Base-by-base conservation (phyloP, 2,113 vertebrate genomes). In the Callospermophilus lateralis region DNA sequence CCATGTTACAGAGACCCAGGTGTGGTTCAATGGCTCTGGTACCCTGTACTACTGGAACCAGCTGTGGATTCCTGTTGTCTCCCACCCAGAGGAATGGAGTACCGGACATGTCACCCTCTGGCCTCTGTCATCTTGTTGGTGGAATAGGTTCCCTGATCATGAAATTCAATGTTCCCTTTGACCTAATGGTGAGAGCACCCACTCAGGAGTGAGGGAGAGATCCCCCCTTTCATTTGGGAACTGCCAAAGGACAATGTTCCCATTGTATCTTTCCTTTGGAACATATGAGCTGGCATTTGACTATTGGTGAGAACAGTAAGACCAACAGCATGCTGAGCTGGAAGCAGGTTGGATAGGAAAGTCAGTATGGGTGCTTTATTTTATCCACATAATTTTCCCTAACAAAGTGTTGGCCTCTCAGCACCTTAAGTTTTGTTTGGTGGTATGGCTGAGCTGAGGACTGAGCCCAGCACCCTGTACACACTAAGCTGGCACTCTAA, bases 151-250 rank as follows among this genome's bases (percentile, higher is more conserved):
- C 53, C 37, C 9, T 37, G 6, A 19, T 19, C 15, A 8, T 51
- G 8, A 20, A 53, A 17, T 74, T 24, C 39, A 19, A 12, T 2
- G 1, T 15, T 55, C 42, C 15, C 26, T 3, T 68, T 12, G 9
- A 37, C 16, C 19, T 1, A 26, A 55, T 1, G 24, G 34, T 19
- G 81, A 30, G 58, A n/a, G 22, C 37, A n/a, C 6, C 7, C 0
- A n/a, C 2, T 48, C 1, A 9, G 0, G 4, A 20, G 32, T 8
- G 4, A 22, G 30, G n/a, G 58, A 24, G 6, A 8, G 39, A 22
- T 24, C 16, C 34, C 34, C 26, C 39, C 1, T 17, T 63, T 30
- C 26, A 22, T 42, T 42, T 26, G 37, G 34, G 10, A 53, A 8
- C 6, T 34, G 63, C 20, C n/a, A n/a, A 77, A 19, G 12, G 48